phyloP scores from a whole-genome alignment of 2,888 invertebrate species.

The Rhogogaster chlorosoma region DNA sequence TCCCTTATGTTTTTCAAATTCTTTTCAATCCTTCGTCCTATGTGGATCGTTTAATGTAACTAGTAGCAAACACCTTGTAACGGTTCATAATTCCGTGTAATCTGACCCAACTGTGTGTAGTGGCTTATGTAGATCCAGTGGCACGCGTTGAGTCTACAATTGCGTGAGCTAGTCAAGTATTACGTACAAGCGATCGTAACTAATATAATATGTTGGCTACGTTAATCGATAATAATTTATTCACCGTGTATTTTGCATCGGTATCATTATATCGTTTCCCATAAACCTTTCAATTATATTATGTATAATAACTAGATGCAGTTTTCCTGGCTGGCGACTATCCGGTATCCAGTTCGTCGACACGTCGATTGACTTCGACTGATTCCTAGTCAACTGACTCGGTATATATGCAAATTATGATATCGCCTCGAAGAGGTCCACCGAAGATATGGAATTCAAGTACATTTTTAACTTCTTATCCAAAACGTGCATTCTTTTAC shows the following conservation, averaged over 20 bases:
- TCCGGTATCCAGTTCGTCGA: slow-evolving; percentile 44
- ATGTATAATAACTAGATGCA: neutral
- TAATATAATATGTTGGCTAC: neutral
- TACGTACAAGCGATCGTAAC: neutral
- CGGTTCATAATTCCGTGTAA: slow-evolving; percentile 11
- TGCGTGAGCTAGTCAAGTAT: neutral
- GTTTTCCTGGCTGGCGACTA: neutral
- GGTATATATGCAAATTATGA: slow-evolving; percentile 42
- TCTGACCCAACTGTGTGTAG: neutral
- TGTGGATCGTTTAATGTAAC: neutral
- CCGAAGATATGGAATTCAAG: neutral
- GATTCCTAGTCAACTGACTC: slow-evolving; percentile 17
- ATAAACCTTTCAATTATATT: slow-evolving; percentile 16
- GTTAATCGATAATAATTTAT: slow-evolving; percentile 10
- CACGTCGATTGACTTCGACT: slow-evolving; percentile 13
- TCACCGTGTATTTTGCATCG: neutral
- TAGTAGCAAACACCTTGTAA: slow-evolving; percentile 14
- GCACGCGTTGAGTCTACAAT: slow-evolving; percentile 12
- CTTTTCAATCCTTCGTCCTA: neutral
- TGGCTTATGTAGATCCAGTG: slow-evolving; percentile 35
- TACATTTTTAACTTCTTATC: neutral
- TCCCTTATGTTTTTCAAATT: neutral
- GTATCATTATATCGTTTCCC: slow-evolving; percentile 6
- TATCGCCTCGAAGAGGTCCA: slow-evolving; percentile 25
- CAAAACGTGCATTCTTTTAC: neutral